Conservation (phyloP, 1,140 invertebrate genomes). For the Drosophila athabasca region DNA sequence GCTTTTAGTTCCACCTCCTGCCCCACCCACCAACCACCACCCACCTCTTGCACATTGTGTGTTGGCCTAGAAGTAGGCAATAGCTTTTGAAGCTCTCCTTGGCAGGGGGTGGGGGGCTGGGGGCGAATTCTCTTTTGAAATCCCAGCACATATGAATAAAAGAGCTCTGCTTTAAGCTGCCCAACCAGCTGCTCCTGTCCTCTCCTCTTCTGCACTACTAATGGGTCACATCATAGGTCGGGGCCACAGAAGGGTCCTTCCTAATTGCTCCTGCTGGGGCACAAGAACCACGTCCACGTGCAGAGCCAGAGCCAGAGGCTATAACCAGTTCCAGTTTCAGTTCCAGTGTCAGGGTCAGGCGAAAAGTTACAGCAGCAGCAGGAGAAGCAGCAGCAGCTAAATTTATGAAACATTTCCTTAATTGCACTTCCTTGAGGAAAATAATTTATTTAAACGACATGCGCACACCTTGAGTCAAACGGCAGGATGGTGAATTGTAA, state of each 20-base stretch:
- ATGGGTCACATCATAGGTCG: constrained; percentile 46
- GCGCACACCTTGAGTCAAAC: constrained; percentile 61
- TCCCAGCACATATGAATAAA: constrained; percentile 35
- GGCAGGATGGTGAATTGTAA: not conserved
- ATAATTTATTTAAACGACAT: constrained; percentile 83
- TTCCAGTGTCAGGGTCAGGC: constrained; percentile 43
- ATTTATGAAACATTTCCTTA: constrained; percentile 83
- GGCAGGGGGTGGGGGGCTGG: too few relatives aligned
- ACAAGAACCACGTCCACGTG: constrained; percentile 6
- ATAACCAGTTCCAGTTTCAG: constrained; percentile 15
- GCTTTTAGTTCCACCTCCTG: constrained; percentile 7
- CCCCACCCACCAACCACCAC: too few relatives aligned
- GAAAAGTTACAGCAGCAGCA: constrained; percentile 56
- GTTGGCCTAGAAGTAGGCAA: constrained; percentile 21
- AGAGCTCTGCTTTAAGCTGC: constrained; percentile 10
- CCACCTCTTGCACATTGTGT: too few relatives aligned
- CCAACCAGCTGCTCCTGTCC: too few relatives aligned
- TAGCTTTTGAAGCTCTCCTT: constrained; percentile 33
- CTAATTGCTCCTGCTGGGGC: constrained; percentile 45
- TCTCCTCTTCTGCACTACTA: constrained; percentile 11
- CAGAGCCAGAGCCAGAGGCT: too few relatives aligned
- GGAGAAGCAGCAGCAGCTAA: constrained; percentile 33
- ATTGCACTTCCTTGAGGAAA: constrained; percentile 82
- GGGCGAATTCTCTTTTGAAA: constrained; percentile 3
- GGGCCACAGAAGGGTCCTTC: constrained; percentile 26